phyloP scores from a whole-genome alignment of 1,140 invertebrate genomes.

The Whitmania pigra region DNA sequence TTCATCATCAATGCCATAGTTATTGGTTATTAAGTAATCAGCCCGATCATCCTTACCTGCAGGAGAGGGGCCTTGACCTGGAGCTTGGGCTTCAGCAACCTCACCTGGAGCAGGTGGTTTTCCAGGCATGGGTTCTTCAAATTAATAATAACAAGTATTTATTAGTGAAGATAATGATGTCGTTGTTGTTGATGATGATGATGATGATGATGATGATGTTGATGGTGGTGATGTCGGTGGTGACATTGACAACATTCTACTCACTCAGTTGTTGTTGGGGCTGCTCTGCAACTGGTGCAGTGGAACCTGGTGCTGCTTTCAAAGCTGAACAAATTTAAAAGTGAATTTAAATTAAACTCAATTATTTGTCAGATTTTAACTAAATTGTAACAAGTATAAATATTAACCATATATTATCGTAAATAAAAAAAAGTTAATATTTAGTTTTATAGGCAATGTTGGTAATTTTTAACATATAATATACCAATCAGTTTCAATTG shows the following conservation, averaged over 20 bases:
- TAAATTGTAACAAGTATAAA: too few species aligned
- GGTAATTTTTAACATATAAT: too few species aligned
- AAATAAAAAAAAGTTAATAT: too few species aligned
- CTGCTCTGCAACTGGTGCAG: slow-evolving; percentile 3
- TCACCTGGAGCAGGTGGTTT: background rate
- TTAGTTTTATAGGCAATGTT: too few species aligned
- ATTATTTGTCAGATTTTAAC: too few species aligned
- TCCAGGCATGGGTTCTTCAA: slow-evolving; percentile 5
- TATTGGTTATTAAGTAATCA: too few species aligned
- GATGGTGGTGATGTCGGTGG: background rate
- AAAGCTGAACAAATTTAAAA: slow-evolving; percentile 11
- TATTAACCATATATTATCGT: too few species aligned
- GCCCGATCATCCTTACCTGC: background rate
- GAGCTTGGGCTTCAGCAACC: background rate
- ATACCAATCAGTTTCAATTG: too few species aligned
- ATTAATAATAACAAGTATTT: background rate
- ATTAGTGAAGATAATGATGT: background rate
- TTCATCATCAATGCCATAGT: too few species aligned
- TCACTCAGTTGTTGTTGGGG: slow-evolving; percentile 4
- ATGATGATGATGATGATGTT: background rate
- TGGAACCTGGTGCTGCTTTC: slow-evolving; percentile 13
- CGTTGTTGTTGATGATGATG: background rate
- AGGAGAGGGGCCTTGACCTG: background rate
- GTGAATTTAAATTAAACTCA: too few species aligned
- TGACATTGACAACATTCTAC: background rate